These are phyloP conservation scores for Oligia strigilis DNA, from an alignment of 2,888 invertebrate species.

Conservation along the genomic window DNA sequence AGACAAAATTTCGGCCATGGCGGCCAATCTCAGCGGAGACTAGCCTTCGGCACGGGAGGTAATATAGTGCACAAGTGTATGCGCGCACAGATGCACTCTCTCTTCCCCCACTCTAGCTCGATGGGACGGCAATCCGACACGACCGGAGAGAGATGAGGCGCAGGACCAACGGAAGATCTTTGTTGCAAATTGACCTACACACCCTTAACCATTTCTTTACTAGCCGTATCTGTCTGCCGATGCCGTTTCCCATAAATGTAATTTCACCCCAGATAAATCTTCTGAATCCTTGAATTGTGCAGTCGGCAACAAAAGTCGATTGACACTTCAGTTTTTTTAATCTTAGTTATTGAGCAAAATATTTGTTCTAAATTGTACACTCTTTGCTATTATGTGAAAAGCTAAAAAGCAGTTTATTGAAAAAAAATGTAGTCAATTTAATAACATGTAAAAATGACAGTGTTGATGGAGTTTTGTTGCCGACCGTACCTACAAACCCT, in stretches of 20 bases:
- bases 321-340: too few species aligned
- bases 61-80: background rate
- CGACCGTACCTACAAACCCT: background rate
- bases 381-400: too few species aligned
- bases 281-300: background rate
- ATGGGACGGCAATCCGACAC: background rate
- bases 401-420: too few species aligned
- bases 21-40: too few species aligned
- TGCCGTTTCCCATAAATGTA: too few species aligned
- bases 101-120: background rate
- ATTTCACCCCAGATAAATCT: background rate
- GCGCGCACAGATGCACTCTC: background rate
- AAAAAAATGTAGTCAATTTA: too few species aligned
- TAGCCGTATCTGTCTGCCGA: background rate
- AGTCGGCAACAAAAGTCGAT: too few species aligned
- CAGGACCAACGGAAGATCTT: background rate
- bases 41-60: too few species aligned
- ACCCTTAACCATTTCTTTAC: background rate
- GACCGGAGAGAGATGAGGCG: background rate
- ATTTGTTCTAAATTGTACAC: too few species aligned
- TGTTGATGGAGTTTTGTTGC: too few species aligned
- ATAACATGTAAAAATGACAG: too few species aligned
- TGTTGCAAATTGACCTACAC: background rate
- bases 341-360: too few species aligned
- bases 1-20: background rate